Conservation (phyloP, 53 echinoderm and acorn worm species). For the Actinopyga echinites region DNA sequence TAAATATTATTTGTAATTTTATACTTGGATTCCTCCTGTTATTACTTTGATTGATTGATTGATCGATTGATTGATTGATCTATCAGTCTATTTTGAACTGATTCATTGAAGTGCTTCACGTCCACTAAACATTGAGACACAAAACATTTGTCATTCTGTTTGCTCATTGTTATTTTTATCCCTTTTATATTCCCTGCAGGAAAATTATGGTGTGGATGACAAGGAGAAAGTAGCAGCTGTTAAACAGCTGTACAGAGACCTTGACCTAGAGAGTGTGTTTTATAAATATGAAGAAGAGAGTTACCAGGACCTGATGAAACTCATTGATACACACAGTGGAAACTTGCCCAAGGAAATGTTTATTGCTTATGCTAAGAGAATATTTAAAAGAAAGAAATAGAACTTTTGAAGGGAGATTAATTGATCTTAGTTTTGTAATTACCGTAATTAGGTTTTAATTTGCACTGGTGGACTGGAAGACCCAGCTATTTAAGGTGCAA, state of each 20-base stretch:
- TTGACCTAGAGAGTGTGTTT: conserved; percentile 69
- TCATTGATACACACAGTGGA: conserved; percentile 60
- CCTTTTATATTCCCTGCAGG: conserved; percentile 52
- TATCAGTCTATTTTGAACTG: too few species aligned
- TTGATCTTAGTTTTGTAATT: too few species aligned
- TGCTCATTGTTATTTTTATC: background rate
- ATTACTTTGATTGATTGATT: too few species aligned
- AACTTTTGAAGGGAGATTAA: too few species aligned
- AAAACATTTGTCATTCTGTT: background rate
- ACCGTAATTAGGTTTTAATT: too few species aligned
- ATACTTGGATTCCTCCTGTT: too few species aligned
- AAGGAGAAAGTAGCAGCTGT: conserved; percentile 74
- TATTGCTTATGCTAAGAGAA: conserved; percentile 83
- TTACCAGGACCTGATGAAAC: conserved; percentile 68
- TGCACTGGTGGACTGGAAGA: too few species aligned
- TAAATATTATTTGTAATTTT: too few species aligned
- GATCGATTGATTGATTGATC: too few species aligned
- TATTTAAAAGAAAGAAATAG: conserved; percentile 83
- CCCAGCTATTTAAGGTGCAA: too few species aligned
- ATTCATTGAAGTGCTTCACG: too few species aligned
- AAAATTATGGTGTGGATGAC: conserved; percentile 90
- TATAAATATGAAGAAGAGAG: conserved; percentile 73
- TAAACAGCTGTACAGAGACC: conserved; percentile 77
- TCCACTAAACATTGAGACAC: too few species aligned
- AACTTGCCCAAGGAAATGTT: conserved; percentile 83